These are phyloP conservation scores for Sinocyclocheilus anshuiensis DNA, from an alignment of 2,113 vertebrate species.

Conservation along the genomic window DNA sequence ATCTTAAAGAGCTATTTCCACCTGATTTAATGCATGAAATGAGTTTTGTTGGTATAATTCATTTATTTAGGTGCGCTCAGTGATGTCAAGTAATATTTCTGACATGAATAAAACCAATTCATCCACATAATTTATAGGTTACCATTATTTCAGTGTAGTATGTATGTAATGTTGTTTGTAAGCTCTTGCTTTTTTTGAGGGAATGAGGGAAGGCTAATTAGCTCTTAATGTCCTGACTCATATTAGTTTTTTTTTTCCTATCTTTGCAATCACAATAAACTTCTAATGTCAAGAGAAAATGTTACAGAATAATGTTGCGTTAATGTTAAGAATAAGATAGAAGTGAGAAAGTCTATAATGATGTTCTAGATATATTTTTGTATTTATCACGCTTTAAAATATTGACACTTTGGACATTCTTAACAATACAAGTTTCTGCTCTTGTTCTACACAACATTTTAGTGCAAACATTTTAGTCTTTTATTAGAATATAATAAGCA, in stretches of 20 bases:
- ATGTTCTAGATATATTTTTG: neutral
- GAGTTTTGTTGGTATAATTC: no score
- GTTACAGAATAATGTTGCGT: neutral
- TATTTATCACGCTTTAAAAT: no score
- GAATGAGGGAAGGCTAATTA: no score
- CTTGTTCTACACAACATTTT: neutral
- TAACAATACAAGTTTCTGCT: neutral
- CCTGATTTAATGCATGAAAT: no score
- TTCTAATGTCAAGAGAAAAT: neutral
- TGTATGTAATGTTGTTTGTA: no score
- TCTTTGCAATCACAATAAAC: neutral
- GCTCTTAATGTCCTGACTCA: neutral
- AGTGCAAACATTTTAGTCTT: neutral
- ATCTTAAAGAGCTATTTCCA: no score
- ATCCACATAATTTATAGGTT: no score
- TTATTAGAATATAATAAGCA: neutral
- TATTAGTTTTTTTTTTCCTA: neutral
- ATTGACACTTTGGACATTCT: neutral
- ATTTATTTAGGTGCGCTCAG: no score
- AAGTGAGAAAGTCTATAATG: neutral
- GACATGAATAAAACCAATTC: no score
- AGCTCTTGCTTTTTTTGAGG: no score
- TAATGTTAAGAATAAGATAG: neutral
- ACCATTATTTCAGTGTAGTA: no score
- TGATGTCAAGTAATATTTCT: no score